Base-by-base conservation (phyloP, 2,797 vertebrate species). In the Salmo trutta region DNA sequence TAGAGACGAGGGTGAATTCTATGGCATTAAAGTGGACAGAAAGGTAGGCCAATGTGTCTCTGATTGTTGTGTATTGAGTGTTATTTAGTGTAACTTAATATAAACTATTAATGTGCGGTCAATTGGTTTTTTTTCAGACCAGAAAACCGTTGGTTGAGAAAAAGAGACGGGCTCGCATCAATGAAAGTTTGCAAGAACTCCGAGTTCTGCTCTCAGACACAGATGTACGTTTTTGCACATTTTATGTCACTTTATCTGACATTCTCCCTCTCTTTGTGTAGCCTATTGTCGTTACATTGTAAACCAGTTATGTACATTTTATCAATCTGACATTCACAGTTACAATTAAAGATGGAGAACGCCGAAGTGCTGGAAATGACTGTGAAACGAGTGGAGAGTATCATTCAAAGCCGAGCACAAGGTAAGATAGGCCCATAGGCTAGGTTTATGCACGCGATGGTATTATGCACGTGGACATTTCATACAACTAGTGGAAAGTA, bases 291-390 rank as follows among this genome's bases (percentile, higher is more conserved):
- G 1, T n/a, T 73, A 16, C 1, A 36, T 19, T 33, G 3, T 33
- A 29, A 62, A 5, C 3, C 29, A 4, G 6, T 51, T 24, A 31
- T 33, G 33, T 14, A 67, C 29, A 31, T 66, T 29, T 5, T 16
- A 17, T 67, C 14, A 67, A 21, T 67, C 75, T 79, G 52, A 81
- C 59, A 36, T 64, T 29, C 64, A 19, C 81, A 93, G 91, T 47
- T 91, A 72, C 96, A 97, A 86, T 93, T 95, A 84, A 98, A 97
- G 92, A 96, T 97, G 94, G 97, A 98, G 94, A 98, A 98, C 59
- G 97, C 97, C 0, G 96, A 97, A 90, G 96, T 98, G 84, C 91
- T 98, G 86, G 97, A 98, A 90, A 93, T 97, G 93, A 97, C 97
- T 5, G 97, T 98, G 84, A 96, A 93, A 84, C 94, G 95, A 14